Evolutionary conservation across 2,113 vertebrate species (phyloP).

Genomic region (Pipa parva): DNA sequence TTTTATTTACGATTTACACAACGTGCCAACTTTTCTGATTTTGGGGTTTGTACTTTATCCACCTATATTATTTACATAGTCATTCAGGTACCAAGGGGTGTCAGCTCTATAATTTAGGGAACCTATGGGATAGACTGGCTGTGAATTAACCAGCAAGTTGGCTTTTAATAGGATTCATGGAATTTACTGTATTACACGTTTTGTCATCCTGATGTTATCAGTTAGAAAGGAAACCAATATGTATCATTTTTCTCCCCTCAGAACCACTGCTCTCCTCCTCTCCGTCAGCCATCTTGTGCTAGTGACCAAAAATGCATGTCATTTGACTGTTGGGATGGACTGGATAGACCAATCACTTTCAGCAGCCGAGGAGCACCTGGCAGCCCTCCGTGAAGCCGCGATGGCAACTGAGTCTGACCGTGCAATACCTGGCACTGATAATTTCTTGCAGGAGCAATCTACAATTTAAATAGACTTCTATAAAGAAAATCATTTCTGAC

Average conservation of each 20-base stretch:
- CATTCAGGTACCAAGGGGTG: too few species aligned
- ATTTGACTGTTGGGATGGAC: slow-evolving; percentile 80
- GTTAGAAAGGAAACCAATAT: not conserved
- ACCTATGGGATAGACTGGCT: too few species aligned
- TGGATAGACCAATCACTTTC: slow-evolving; percentile 90
- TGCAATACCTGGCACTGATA: slow-evolving; percentile 53
- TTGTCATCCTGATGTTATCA: not conserved
- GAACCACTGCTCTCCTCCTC: slow-evolving; percentile 82
- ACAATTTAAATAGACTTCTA: slow-evolving; percentile 68
- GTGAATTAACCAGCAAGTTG: not conserved
- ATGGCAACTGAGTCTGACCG: slow-evolving; percentile 79
- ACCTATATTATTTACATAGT: too few species aligned
- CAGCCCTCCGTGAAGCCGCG: slow-evolving; percentile 82
- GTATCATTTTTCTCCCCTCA: slow-evolving; percentile 44
- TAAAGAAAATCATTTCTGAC: too few species aligned
- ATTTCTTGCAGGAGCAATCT: slow-evolving; percentile 73
- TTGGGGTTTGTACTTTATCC: too few species aligned
- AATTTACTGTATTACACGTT: not conserved
- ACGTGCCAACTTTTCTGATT: too few species aligned
- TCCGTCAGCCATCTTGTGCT: slow-evolving; percentile 90
- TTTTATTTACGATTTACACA: too few species aligned
- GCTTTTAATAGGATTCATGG: not conserved
- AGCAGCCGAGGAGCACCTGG: slow-evolving; percentile 86
- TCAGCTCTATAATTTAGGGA: too few species aligned
- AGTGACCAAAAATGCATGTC: slow-evolving; percentile 90